A percentile compares a stretch with the other conserved stretches of the same genome.
These are phyloP conservation scores for Tuberolachnus salignus DNA, from an alignment of 2,888 invertebrate species.

Conservation along the genomic window DNA sequence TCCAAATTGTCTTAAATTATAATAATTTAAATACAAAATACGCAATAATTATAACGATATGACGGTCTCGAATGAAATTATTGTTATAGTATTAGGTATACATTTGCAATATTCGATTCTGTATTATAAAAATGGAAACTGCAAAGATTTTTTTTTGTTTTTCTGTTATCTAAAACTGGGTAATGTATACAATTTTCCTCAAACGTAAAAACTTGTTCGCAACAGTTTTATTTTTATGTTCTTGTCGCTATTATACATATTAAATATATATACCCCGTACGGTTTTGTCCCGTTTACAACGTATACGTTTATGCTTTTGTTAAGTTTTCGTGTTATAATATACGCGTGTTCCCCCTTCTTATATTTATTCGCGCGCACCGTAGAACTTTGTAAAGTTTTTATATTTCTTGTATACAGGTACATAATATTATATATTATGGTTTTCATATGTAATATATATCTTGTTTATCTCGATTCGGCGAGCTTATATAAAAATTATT, in stretches of 20 bases:
- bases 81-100: constrained; percentile 17
- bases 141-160: too few relatives aligned
- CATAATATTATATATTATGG: not conserved
- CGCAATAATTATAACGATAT: too few relatives aligned
- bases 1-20: too few relatives aligned
- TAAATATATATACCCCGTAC: not conserved
- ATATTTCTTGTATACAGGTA: not conserved
- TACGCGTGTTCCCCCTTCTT: constrained; percentile 3
- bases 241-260: not conserved
- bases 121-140: not conserved
- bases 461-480: constrained; percentile 12
- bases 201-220: constrained; percentile 1
- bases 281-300: constrained; percentile 15
- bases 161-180: not conserved
- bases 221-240: constrained; percentile 29
- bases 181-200: constrained; percentile 25
- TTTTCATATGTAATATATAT: constrained; percentile 7
- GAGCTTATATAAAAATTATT: constrained; percentile 29
- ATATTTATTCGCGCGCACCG: constrained; percentile 38
- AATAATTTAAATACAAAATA: too few relatives aligned
- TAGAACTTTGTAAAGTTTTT: constrained; percentile 42
- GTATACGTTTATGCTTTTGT: constrained; percentile 28
- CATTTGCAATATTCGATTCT: not conserved
- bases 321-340: constrained; percentile 8
- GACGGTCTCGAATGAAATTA: too few relatives aligned